phyloP scores from a whole-genome alignment of 2,888 invertebrate genomes.

The Lepidocyrtoides sp. region DNA sequence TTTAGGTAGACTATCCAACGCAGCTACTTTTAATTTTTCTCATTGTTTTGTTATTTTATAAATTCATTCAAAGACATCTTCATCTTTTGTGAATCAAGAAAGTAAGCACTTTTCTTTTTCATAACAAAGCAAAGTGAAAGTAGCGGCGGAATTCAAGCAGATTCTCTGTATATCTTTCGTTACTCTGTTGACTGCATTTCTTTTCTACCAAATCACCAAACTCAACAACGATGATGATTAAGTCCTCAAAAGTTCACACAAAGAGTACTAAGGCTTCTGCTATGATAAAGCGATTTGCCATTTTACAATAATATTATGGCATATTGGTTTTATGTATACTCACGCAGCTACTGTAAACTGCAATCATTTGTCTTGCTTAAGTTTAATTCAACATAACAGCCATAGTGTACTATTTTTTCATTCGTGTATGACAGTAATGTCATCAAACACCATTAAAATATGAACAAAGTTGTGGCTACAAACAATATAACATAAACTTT shows the following conservation, averaged over 20 bases:
- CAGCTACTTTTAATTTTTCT: background rate
- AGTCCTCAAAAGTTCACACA: background rate
- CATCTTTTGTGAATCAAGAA: background rate
- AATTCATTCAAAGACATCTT: slow-evolving; percentile 41
- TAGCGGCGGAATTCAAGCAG: background rate
- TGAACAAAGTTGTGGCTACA: too few relatives aligned
- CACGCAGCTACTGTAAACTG: too few relatives aligned
- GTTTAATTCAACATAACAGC: too few relatives aligned
- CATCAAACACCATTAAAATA: too few relatives aligned
- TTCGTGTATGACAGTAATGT: too few relatives aligned
- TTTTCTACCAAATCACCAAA: too few relatives aligned
- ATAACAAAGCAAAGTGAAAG: background rate
- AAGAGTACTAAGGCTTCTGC: background rate
- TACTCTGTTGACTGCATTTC: too few relatives aligned
- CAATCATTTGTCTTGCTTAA: too few relatives aligned
- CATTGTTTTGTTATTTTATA: background rate
- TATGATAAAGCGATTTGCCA: background rate
- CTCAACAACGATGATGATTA: background rate
- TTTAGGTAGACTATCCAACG: background rate
- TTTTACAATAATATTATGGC: background rate
- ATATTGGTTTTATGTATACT: too few relatives aligned
- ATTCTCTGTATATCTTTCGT: background rate
- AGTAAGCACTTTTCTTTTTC: slow-evolving; percentile 8
- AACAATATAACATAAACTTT: background rate
- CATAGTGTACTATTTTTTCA: too few relatives aligned